phyloP scores from a whole-genome alignment of 2,113 vertebrate genomes.

The Vanacampus margaritifer region DNA sequence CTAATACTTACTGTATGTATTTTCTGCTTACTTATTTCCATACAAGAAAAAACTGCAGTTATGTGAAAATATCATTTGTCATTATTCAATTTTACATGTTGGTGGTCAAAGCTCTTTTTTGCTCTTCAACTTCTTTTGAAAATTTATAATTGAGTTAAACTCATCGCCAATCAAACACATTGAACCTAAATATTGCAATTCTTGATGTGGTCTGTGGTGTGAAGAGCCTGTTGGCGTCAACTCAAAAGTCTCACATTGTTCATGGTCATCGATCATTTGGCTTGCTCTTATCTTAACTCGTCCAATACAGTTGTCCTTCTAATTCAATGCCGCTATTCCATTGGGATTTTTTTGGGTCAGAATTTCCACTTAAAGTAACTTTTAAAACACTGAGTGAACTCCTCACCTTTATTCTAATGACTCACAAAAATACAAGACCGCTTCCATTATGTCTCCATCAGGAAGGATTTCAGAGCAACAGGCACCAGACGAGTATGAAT shows the following conservation, averaged over 20 bases:
- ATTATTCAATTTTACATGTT: too few relatives aligned
- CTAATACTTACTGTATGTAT: too few relatives aligned
- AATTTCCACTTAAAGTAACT: background rate
- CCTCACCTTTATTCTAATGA: background rate
- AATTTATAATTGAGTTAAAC: too few relatives aligned
- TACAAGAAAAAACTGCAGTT: too few relatives aligned
- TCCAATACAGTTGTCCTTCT: constrained; percentile 26
- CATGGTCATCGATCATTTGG: background rate
- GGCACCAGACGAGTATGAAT: constrained; percentile 9
- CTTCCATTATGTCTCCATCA: background rate
- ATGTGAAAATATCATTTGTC: too few relatives aligned
- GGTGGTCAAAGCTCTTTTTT: too few relatives aligned
- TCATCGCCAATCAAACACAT: too few relatives aligned
- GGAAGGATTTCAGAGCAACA: background rate
- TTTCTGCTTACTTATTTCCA: too few relatives aligned
- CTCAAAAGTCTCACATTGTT: background rate
- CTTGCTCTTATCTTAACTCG: background rate
- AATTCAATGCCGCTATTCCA: constrained; percentile 16
- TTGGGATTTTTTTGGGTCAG: background rate
- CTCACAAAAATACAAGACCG: background rate
- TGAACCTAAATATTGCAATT: background rate
- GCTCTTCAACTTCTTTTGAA: too few relatives aligned
- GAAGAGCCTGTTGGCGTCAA: background rate
- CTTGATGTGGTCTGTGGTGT: background rate
- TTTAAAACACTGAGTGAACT: background rate